Conservation (phyloP, 2,888 invertebrate species). For the Amphiduros pacificus region DNA sequence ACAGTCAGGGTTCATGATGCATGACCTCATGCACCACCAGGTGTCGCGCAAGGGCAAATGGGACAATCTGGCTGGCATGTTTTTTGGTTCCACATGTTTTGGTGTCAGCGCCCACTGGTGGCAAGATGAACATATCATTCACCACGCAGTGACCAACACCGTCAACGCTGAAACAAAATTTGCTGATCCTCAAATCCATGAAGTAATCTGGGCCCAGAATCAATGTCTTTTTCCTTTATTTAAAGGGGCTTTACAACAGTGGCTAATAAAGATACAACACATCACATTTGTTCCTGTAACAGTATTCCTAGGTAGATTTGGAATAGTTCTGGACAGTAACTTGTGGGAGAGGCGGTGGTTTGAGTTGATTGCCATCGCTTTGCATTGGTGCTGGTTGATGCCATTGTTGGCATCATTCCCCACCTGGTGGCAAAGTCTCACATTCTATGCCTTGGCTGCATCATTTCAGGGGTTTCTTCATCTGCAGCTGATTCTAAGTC, state of each 20-base stretch:
- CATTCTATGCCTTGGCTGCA: slow-evolving; percentile 22
- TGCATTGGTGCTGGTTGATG: slow-evolving; percentile 26
- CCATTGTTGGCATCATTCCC: slow-evolving; percentile 22
- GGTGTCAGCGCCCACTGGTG: slow-evolving; percentile 29
- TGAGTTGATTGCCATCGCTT: slow-evolving; percentile 16
- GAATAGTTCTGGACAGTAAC: slow-evolving; percentile 23
- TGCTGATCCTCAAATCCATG: slow-evolving; percentile 30
- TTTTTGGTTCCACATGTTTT: slow-evolving; percentile 21
- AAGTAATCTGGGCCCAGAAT: slow-evolving; percentile 28
- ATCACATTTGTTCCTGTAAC: slow-evolving; percentile 28
- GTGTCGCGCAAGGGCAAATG: slow-evolving; percentile 11
- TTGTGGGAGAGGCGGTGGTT: slow-evolving; percentile 21
- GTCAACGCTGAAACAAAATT: slow-evolving; percentile 23
- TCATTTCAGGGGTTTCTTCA: slow-evolving; percentile 25
- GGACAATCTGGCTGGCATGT: slow-evolving; percentile 14
- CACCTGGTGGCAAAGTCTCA: slow-evolving; percentile 20
- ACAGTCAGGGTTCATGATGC: slow-evolving; percentile 30
- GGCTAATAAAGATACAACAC: slow-evolving; percentile 25
- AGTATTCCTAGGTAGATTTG: slow-evolving; percentile 18
- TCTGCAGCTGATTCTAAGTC: slow-evolving; percentile 27
- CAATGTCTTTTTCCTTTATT: slow-evolving; percentile 28
- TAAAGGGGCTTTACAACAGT: slow-evolving; percentile 15
- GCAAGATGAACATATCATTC: slow-evolving; percentile 29
- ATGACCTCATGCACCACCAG: slow-evolving; percentile 30
- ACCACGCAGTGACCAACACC: slow-evolving; percentile 27